Base-by-base conservation (phyloP, 2,888 invertebrate genomes). In the Yponomeuta plumbellus region DNA sequence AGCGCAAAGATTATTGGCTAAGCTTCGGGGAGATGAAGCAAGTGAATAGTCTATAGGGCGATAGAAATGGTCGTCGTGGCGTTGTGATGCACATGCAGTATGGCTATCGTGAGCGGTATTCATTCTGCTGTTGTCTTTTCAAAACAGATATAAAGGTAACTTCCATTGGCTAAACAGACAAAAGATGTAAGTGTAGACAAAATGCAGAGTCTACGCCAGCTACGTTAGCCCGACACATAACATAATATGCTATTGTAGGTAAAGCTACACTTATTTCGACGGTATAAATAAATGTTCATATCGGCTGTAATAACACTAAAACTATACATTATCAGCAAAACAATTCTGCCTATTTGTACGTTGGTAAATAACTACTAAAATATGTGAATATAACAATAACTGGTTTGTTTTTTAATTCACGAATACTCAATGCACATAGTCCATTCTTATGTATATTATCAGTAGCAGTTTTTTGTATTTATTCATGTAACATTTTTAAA, bases 391-490 rank as follows among this genome's bases (percentile, higher is more conserved):
- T 52, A 52, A 52, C 44, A 52, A 13, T 52, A 17, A 52, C 34
- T 52, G 44, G 13, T 52, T 1, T 52, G 1, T 52, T 52, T 3
- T 17, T 13, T 17, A 52, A 17, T 2, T 52, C 44, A 52, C 44
- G 13, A 17, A 3, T 13, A 44, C 44, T 13, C 44, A 44, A 44
- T 58, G 58, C 58, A 58, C 58, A 58, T 58, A 59, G 21, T 59
- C 59, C 22, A 22, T 59, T 59, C 59, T 59, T 59, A 22, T 59
- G 23, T 59, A 21, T 21, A 22, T 23, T 5, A 59, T 59, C 21
- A 59, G 59, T 64, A 34, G 44, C 44, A 22, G 44, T 22, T 20
- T 64, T 40, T n/a, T 64, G 21, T 64, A 23, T 52, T 44, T 64
- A 64, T 64, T 21, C 52, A 44, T 64, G 20, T 44, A 21, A 52